Conservation (phyloP, 2,113 vertebrate species). For the Nibea albiflora region DNA sequence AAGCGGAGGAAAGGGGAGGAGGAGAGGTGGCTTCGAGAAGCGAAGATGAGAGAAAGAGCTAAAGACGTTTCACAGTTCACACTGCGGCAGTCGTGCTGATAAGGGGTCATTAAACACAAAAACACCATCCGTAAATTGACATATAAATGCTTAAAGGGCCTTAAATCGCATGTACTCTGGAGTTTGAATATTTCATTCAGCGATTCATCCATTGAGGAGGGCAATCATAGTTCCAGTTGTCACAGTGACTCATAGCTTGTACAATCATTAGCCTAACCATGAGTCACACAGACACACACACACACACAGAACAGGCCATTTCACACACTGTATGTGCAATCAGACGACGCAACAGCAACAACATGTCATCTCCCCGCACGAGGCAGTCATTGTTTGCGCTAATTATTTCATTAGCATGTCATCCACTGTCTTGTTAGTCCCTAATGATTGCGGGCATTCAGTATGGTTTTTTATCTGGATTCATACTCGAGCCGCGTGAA, state of each 20-base stretch:
- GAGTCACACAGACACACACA: constrained; percentile 47
- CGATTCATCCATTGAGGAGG: constrained; percentile 49
- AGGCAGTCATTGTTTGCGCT: constrained; percentile 32
- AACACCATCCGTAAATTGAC: constrained; percentile 11
- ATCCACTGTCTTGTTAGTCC: constrained; percentile 17
- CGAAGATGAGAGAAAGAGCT: constrained; percentile 9
- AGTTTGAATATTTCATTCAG: constrained; percentile 58
- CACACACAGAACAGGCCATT: constrained; percentile 25
- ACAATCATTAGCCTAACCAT: constrained; percentile 58
- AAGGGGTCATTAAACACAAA: constrained; percentile 9
- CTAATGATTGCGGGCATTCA: constrained; percentile 4
- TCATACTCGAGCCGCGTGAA: background rate
- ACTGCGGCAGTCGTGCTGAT: background rate
- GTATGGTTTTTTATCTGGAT: constrained; percentile 11
- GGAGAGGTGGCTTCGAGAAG: constrained; percentile 26
- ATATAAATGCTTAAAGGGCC: background rate
- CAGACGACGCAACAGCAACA: constrained; percentile 32
- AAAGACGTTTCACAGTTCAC: constrained; percentile 11
- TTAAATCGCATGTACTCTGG: background rate
- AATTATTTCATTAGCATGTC: constrained; percentile 53
- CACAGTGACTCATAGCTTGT: constrained; percentile 64
- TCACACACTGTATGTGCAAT: constrained; percentile 53
- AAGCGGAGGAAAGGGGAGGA: constrained; percentile 34
- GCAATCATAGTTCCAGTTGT: constrained; percentile 47
- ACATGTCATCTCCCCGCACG: constrained; percentile 8